These are phyloP conservation scores for Bufo gargarizans DNA, from an alignment of 2,113 vertebrate genomes.

Conservation along the genomic window DNA sequence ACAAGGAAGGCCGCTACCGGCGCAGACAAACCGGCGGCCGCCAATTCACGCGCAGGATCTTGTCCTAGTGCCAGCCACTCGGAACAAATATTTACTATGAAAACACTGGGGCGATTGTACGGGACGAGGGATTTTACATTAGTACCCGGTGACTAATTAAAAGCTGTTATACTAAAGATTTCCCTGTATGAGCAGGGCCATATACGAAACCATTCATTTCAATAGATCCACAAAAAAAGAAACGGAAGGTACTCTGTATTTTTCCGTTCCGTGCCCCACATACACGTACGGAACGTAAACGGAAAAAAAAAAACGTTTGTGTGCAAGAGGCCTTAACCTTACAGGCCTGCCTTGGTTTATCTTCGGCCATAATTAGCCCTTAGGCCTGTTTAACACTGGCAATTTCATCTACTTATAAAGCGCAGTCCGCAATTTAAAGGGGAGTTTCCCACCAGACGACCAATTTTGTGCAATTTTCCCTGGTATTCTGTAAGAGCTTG, in stretches of 20 bases:
- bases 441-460: background rate
- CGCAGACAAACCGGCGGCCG: background rate
- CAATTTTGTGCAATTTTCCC: background rate
- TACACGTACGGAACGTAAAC: too few species aligned
- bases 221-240: too few species aligned
- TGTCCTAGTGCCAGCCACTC: background rate
- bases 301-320: too few species aligned
- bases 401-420: background rate
- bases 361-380: background rate
- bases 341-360: background rate
- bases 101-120: background rate
- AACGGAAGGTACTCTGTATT: too few species aligned
- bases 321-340: too few species aligned
- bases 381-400: background rate
- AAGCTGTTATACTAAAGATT: background rate
- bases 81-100: background rate
- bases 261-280: too few species aligned
- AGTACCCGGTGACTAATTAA: background rate
- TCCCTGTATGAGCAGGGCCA: too few species aligned
- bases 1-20: background rate
- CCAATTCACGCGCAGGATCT: background rate
- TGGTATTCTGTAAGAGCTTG: background rate
- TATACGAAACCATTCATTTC: too few species aligned
- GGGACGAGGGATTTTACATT: background rate
- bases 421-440: background rate